Conservation (phyloP, 2,797 vertebrate genomes). For the Chrysolophus pictus region DNA sequence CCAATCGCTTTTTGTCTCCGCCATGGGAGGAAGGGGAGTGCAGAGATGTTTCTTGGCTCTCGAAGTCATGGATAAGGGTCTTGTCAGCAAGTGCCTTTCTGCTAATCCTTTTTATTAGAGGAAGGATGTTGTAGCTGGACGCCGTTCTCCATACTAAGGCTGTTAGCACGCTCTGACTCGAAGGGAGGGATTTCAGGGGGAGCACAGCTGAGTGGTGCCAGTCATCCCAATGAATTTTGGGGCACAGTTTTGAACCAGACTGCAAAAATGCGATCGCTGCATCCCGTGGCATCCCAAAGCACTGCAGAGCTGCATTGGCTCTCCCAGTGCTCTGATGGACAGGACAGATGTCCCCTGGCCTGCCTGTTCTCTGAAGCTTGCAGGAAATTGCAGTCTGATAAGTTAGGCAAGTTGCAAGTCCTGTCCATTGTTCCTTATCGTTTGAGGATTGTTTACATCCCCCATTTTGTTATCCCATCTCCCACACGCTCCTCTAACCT, state of each 20-base stretch:
- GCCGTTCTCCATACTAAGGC: neutral
- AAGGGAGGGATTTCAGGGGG: neutral
- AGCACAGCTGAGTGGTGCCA: neutral
- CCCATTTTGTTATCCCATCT: slow-evolving; percentile 48
- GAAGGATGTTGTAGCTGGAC: neutral
- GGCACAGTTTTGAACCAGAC: accelerated
- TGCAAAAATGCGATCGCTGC: neutral
- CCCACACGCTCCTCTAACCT: slow-evolving; percentile 53
- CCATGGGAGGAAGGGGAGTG: neutral
- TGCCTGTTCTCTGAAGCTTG: neutral
- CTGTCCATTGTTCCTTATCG: slow-evolving; percentile 42
- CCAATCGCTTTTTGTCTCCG: neutral
- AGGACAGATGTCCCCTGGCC: slow-evolving; percentile 53
- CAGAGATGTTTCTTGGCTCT: neutral
- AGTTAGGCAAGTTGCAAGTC: slow-evolving; percentile 5
- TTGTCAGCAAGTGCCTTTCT: slow-evolving; percentile 46
- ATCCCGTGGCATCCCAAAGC: neutral
- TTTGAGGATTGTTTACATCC: slow-evolving; percentile 51
- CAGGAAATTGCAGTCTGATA: slow-evolving; percentile 53
- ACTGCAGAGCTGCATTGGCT: neutral
- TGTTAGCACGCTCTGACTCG: neutral
- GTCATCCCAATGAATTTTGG: neutral
- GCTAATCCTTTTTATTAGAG: slow-evolving; percentile 35
- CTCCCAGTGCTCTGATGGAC: slow-evolving; percentile 19
- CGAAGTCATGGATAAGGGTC: neutral